Evolutionary conservation across 1,140 invertebrate genomes (phyloP).

Genomic region (Andricus grossulariae): DNA sequence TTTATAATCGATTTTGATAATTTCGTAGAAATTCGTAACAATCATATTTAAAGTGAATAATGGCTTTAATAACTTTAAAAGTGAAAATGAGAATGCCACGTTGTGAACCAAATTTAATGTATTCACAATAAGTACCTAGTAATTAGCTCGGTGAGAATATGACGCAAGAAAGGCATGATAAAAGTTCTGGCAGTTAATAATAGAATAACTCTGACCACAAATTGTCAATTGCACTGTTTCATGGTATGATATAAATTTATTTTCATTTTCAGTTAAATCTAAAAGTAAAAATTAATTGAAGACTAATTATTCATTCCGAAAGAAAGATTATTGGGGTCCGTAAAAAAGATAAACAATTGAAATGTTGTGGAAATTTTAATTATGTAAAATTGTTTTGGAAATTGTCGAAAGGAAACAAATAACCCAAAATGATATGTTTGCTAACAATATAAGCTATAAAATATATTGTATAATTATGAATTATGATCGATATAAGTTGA

Average conservation of each 20-base stretch:
- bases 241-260: not conserved
- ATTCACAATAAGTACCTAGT: not conserved
- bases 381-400: too few relatives aligned
- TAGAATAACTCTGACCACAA: constrained; percentile 14
- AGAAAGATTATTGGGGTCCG: too few relatives aligned
- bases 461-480: too few relatives aligned
- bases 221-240: constrained; percentile 18
- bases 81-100: not conserved
- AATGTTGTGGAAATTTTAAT: too few relatives aligned
- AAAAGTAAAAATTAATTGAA: not conserved
- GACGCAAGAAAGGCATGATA: constrained; percentile 14
- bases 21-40: not conserved
- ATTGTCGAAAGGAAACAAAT: too few relatives aligned
- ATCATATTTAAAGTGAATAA: not conserved
- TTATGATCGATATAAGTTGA: too few relatives aligned
- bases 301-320: too few relatives aligned
- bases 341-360: too few relatives aligned
- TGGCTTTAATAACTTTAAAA: not conserved
- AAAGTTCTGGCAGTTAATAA: not conserved
- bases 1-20: not conserved
- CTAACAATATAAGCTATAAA: too few relatives aligned
- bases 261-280: not conserved
- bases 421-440: too few relatives aligned
- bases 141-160: constrained; percentile 5
- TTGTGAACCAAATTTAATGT: not conserved